A percentile compares a stretch with the other conserved stretches of the same genome.
phyloP scores from a whole-genome alignment of 2,797 vertebrate species.

The Enteromius radiatus region DNA sequence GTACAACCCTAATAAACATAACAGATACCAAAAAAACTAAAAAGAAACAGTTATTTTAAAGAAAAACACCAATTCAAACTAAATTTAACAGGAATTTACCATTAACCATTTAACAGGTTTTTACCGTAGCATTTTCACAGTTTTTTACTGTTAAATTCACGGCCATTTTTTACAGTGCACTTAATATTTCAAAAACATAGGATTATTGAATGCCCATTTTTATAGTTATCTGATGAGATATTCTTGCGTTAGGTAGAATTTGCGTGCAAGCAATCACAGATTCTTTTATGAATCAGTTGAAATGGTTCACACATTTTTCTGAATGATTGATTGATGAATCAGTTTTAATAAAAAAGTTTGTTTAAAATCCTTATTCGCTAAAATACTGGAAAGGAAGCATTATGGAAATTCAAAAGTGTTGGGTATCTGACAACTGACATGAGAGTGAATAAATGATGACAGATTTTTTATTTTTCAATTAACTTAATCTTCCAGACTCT shows the following conservation, averaged over 20 bases:
- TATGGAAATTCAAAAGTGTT: background rate
- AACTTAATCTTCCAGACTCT: background rate
- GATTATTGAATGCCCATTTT: background rate
- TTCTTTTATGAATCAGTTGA: background rate
- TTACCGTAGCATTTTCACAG: too few species aligned
- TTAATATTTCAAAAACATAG: too few species aligned
- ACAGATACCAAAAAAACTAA: too few species aligned
- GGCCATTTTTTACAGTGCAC: too few species aligned
- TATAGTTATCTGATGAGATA: background rate
- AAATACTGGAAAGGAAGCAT: background rate
- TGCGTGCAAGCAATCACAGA: background rate
- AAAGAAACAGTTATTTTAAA: too few species aligned
- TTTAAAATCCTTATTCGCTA: background rate
- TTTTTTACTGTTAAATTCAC: too few species aligned
- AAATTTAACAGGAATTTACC: too few species aligned
- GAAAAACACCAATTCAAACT: too few species aligned
- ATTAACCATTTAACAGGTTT: too few species aligned
- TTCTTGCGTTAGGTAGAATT: background rate
- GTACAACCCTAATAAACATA: too few species aligned
- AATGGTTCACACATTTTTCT: background rate
- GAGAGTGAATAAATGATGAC: background rate
- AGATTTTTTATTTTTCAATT: background rate
- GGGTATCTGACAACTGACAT: background rate
- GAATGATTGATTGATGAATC: background rate
- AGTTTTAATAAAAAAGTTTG: background rate